Evolutionary conservation across 2,888 invertebrate species (phyloP), one percentile per base, ranked within the genome.

Genomic region (Acleris emargana): DNA sequence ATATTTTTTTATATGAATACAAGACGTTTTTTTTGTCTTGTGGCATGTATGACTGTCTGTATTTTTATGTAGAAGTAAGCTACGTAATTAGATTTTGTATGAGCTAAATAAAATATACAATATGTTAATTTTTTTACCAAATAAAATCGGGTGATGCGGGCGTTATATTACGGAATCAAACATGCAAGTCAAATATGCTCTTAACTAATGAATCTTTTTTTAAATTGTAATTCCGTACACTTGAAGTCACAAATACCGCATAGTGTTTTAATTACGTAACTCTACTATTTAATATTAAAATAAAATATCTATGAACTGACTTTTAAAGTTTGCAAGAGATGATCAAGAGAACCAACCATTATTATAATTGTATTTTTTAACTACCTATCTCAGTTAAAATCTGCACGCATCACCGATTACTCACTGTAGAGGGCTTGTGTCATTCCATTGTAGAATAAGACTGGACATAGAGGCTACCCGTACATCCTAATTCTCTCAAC

Each of bases 31-130:
- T 6, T 38, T 71, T 72, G 71, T 73, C 69, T 73, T 69, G 69
- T 77, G 76, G 76, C 75, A 72, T 71, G 74, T 81, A 77, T 81
- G 88, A 87, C 86, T 87, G 86, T 88, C 82, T 79, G 74, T 83
- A 79, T 79, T 72, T 69, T 74, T 82, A 82, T 82, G 77, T 83
- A 82, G 78, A 70, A 42, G 72, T 83, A 88, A 83, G 83, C 74
- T 81, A 80, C 83, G 79, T 85, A 83, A 83, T 81, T 89, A 90
- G 89, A 87, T 89, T 91, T 90, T 91, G 84, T 91, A 91, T 90
- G 86, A 84, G 81, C 84, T 88, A 89, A 86, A 84, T 74, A 63
- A 87, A 88, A 86, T 88, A 86, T 89, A 89, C 88, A 86, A 73
- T 77, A 75, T 82, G 81, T 84, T 84, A 78, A 81, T 82, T 72